Evolutionary conservation across 53 echinoderm and acorn worm genomes (phyloP).

Genomic region (Hippasteria phrygiana): DNA sequence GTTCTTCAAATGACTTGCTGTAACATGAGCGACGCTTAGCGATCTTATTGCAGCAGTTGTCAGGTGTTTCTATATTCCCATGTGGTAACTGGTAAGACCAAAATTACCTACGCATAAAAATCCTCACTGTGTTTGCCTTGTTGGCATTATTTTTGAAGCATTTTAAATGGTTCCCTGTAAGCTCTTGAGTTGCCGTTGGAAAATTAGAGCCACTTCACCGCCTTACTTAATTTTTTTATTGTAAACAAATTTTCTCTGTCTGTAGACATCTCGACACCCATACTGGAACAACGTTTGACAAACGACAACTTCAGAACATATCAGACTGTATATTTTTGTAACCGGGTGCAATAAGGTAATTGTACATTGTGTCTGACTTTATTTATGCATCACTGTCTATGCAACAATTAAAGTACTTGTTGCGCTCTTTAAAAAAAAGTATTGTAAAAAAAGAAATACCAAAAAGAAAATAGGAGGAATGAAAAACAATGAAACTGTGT

Average conservation of each 20-base stretch:
- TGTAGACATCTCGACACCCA: conserved; percentile 42
- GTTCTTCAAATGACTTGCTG: no score
- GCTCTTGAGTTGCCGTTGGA: conserved; percentile 38
- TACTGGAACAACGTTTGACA: conserved; percentile 34
- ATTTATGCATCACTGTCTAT: conserved; percentile 69
- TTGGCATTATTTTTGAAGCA: neutral
- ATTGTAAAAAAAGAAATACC: conserved; percentile 4
- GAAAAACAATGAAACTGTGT: conserved; percentile 1
- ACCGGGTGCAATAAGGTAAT: conserved; percentile 62
- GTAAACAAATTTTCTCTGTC: conserved; percentile 29
- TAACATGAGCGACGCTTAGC: neutral
- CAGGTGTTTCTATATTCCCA: neutral
- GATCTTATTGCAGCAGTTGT: neutral
- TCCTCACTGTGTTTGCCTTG: conserved; percentile 3
- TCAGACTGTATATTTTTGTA: conserved; percentile 67
- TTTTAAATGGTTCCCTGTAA: conserved; percentile 24
- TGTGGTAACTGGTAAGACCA: conserved; percentile 18
- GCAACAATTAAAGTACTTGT: conserved; percentile 63
- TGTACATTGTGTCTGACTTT: conserved; percentile 64
- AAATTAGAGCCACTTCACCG: conserved; percentile 43
- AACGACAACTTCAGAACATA: conserved; percentile 38
- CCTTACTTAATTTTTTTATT: conserved; percentile 43
- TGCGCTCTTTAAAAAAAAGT: conserved; percentile 44
- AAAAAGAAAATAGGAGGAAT: neutral
- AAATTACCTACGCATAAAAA: neutral